These are phyloP conservation scores for Venusia cambrica DNA, from an alignment of 2,888 invertebrate genomes.

Conservation along the genomic window DNA sequence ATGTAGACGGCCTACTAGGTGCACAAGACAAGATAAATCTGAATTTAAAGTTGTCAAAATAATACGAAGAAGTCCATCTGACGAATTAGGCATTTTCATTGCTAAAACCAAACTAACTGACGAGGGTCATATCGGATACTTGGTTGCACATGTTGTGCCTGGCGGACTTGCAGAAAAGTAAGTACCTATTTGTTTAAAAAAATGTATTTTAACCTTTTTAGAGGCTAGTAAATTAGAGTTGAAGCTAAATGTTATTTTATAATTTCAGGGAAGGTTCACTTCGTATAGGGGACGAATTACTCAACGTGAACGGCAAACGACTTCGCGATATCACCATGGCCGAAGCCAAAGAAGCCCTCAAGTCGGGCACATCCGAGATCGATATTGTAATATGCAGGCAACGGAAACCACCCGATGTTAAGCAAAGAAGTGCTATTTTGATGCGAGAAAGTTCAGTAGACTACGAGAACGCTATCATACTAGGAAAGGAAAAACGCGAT, in stretches of 20 bases:
- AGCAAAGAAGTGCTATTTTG: conserved; percentile 46
- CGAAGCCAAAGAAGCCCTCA: conserved; percentile 84
- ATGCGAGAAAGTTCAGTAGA: conserved; percentile 87
- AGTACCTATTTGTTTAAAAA: conserved; percentile 38
- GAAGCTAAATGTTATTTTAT: conserved; percentile 11
- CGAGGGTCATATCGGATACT: conserved; percentile 83
- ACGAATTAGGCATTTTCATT: conserved; percentile 87
- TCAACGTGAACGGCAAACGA: conserved; percentile 86
- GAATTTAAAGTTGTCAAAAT: conserved; percentile 80
- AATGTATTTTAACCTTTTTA: too few species aligned
- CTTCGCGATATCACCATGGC: conserved; percentile 84
- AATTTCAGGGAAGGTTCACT: conserved; percentile 83
- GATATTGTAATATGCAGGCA: conserved; percentile 84
- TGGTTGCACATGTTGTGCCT: conserved; percentile 86
- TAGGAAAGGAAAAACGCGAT: conserved; percentile 75
- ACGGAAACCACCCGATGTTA: conserved; percentile 47
- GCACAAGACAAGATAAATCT: conserved; percentile 53
- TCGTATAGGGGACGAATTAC: conserved; percentile 85
- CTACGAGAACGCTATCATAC: conserved; percentile 83
- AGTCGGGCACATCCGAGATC: conserved; percentile 82
- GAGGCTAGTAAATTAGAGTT: too few species aligned
- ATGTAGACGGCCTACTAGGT: conserved; percentile 59
- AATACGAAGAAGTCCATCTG: conserved; percentile 75
- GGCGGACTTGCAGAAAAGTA: conserved; percentile 86
- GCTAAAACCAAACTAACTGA: conserved; percentile 83